Evolutionary conservation across 2,888 invertebrate genomes (phyloP).

Genomic region (Ophion costatus): DNA sequence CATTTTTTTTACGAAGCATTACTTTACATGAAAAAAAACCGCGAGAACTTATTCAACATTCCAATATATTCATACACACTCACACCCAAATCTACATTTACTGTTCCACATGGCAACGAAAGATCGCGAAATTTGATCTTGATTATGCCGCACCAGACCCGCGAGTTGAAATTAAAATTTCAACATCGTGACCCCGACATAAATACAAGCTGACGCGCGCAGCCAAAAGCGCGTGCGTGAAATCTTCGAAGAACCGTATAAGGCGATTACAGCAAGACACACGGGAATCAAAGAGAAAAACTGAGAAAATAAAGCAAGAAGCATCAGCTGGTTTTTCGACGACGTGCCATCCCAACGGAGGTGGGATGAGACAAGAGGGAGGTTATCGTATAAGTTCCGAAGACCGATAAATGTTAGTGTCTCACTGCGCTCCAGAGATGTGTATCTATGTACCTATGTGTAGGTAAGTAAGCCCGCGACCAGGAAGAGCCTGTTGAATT

Average conservation of each 20-base stretch:
- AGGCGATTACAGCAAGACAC: neutral
- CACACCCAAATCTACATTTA: neutral
- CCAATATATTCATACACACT: too few relatives aligned
- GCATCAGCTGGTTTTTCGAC: constrained; percentile 42
- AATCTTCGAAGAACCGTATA: neutral
- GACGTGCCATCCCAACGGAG: constrained; percentile 10
- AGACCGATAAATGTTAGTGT: constrained; percentile 43
- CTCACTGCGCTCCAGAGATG: constrained; percentile 45
- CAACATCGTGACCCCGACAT: constrained; percentile 16
- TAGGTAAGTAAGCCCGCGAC: constrained; percentile 31
- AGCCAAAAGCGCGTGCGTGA: neutral
- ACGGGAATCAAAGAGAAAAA: constrained; percentile 4
- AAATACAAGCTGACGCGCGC: neutral
- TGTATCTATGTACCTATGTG: constrained; percentile 34
- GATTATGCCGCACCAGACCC: constrained; percentile 33
- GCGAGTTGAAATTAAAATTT: constrained; percentile 19
- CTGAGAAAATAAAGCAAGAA: neutral
- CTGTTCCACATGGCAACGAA: neutral
- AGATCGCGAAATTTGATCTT: constrained; percentile 17
- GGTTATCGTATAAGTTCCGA: constrained; percentile 43
- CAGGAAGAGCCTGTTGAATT: constrained; percentile 67
- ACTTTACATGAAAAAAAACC: too few relatives aligned
- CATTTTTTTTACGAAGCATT: too few relatives aligned
- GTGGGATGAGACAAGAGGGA: neutral
- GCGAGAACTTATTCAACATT: neutral